phyloP scores from a whole-genome alignment of 2,888 invertebrate species.

The Therioaphis trifolii region DNA sequence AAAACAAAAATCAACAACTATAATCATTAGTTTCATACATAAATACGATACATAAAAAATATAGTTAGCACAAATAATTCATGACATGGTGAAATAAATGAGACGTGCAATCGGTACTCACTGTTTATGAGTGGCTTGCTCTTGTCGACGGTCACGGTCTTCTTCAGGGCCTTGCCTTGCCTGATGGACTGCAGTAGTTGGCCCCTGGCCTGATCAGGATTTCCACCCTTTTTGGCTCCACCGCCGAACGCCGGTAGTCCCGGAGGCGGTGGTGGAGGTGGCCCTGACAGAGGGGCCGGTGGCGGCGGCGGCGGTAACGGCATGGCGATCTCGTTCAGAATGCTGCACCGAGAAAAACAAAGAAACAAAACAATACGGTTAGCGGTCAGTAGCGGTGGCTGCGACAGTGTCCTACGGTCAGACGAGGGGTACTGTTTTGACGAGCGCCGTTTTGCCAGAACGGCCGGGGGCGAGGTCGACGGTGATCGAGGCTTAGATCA shows the following conservation, averaged over 20 bases:
- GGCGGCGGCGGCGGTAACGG: slow-evolving; percentile 69
- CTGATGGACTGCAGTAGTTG: slow-evolving; percentile 85
- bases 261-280: slow-evolving; percentile 68
- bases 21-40: neutral
- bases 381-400: neutral
- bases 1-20: neutral
- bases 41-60: too few relatives aligned
- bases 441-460: neutral
- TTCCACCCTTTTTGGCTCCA: slow-evolving; percentile 68
- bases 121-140: slow-evolving; percentile 84
- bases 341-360: neutral
- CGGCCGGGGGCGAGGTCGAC: neutral
- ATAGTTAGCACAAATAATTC: neutral
- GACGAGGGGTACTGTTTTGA: neutral
- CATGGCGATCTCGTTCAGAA: slow-evolving; percentile 24
- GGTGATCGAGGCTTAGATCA: too few relatives aligned
- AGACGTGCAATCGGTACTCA: slow-evolving; percentile 68
- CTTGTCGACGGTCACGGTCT: slow-evolving; percentile 89
- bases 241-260: slow-evolving; percentile 68
- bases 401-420: neutral
- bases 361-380: neutral
- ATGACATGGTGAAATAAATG: neutral
- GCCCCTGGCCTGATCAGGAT: slow-evolving; percentile 73
- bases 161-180: slow-evolving; percentile 83
- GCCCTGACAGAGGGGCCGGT: slow-evolving; percentile 71